A percentile compares a stretch with the other conserved stretches of the same genome.
phyloP scores from a whole-genome alignment of 2,888 invertebrate species.

The Eudasyphora cyanicolor region DNA sequence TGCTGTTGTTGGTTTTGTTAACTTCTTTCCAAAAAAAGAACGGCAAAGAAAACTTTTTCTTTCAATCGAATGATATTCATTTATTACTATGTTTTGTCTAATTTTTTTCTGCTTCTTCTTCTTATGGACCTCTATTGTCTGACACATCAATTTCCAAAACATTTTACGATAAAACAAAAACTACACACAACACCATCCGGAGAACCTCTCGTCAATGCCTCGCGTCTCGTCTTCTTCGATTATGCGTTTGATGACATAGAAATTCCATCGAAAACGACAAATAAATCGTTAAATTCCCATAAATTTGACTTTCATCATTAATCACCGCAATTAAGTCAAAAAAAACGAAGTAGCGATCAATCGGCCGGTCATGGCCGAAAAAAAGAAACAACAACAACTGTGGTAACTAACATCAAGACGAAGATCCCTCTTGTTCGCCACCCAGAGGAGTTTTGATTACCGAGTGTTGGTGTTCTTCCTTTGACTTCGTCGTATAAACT shows the following conservation, averaged over 20 bases:
- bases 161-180: background rate
- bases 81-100: background rate
- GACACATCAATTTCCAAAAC: background rate
- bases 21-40: background rate
- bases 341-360: constrained; percentile 1
- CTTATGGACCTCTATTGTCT: background rate
- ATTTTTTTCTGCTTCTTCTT: too few relatives aligned
- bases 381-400: background rate
- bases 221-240: background rate
- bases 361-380: background rate
- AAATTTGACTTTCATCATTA: constrained; percentile 23
- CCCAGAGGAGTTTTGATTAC: background rate
- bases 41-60: constrained; percentile 18
- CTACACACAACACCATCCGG: background rate
- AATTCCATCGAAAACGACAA: constrained; percentile 13
- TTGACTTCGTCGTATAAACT: background rate
- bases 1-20: too few relatives aligned
- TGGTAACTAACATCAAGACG: too few relatives aligned
- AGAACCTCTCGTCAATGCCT: background rate
- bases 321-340: constrained; percentile 8
- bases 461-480: background rate
- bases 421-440: background rate
- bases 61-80: background rate
- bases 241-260: background rate
- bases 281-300: constrained; percentile 32